Evolutionary conservation across 2,888 invertebrate genomes (phyloP).

Genomic region (Cantharis lateralis): DNA sequence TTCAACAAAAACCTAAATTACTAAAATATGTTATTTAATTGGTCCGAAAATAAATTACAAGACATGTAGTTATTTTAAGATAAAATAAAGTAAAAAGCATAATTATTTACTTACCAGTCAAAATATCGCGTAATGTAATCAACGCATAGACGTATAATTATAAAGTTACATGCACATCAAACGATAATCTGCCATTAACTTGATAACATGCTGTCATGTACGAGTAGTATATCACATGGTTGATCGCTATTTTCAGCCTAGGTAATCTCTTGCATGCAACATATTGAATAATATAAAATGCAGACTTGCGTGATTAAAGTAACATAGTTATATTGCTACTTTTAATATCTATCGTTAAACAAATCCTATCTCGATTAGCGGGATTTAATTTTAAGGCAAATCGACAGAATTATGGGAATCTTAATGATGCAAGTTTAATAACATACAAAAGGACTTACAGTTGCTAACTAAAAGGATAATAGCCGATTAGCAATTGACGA

Average conservation of each 20-base stretch:
- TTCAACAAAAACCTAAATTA: neutral
- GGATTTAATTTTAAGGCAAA: slow-evolving; percentile 11
- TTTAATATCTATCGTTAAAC: neutral
- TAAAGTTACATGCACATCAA: slow-evolving; percentile 25
- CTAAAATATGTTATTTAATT: neutral
- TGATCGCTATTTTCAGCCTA: slow-evolving; percentile 26
- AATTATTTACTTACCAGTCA: neutral
- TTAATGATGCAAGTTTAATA: slow-evolving; percentile 10
- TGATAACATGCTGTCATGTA: slow-evolving; percentile 29
- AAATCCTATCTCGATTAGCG: slow-evolving; percentile 3
- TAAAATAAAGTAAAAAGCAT: neutral
- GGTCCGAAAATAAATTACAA: neutral
- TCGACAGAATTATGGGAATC: slow-evolving; percentile 6
- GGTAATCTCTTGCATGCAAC: slow-evolving; percentile 26
- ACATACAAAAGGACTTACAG: slow-evolving; percentile 10
- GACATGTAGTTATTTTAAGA: neutral
- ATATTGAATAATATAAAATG: slow-evolving; percentile 21
- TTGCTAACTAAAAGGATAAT: slow-evolving; percentile 1
- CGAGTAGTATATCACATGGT: slow-evolving; percentile 22
- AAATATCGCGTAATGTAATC: slow-evolving; percentile 6
- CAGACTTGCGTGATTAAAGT: slow-evolving; percentile 21
- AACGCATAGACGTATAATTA: slow-evolving; percentile 21
- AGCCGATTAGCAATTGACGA: slow-evolving; percentile 1
- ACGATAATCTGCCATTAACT: slow-evolving; percentile 27
- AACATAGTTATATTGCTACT: neutral